Evolutionary conservation across 2,797 vertebrate genomes (phyloP).

Genomic region (Pantherophis vulpinus): DNA sequence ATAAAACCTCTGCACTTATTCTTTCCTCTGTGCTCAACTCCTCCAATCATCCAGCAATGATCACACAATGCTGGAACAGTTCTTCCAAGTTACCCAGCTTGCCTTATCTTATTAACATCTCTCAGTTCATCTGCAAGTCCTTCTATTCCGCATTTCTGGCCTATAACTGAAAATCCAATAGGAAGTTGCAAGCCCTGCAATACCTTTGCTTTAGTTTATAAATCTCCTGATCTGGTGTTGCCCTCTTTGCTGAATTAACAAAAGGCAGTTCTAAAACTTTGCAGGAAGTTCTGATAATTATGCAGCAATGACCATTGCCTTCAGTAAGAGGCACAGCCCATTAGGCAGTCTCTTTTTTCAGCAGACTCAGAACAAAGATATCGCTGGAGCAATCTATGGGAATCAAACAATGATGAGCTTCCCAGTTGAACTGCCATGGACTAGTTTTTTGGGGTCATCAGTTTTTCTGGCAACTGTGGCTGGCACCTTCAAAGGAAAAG

Average conservation of each 20-base stretch:
- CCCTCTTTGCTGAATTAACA: background rate
- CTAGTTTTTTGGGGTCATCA: background rate
- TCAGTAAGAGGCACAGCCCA: background rate
- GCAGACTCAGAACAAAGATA: background rate
- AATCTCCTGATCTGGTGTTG: background rate
- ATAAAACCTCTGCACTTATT: background rate
- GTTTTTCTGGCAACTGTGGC: background rate
- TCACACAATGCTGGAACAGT: background rate
- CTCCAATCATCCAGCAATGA: background rate
- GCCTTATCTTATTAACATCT: background rate
- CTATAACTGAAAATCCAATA: background rate
- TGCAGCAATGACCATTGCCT: background rate
- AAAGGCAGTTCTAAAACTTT: background rate
- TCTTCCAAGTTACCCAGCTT: background rate
- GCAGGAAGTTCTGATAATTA: background rate
- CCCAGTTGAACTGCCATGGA: background rate
- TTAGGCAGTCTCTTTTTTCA: background rate
- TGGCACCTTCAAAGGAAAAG: background rate
- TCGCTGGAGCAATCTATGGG: background rate
- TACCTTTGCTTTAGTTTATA: background rate
- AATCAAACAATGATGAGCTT: background rate
- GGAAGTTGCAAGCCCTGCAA: background rate
- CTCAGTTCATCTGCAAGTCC: background rate
- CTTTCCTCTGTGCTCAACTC: background rate
- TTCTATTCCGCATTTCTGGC: background rate